Percentiles rank a stretch among this genome's conserved stretches.
Evolutionary conservation across 2,888 invertebrate species (phyloP).

Genomic region (Noctua janthe): DNA sequence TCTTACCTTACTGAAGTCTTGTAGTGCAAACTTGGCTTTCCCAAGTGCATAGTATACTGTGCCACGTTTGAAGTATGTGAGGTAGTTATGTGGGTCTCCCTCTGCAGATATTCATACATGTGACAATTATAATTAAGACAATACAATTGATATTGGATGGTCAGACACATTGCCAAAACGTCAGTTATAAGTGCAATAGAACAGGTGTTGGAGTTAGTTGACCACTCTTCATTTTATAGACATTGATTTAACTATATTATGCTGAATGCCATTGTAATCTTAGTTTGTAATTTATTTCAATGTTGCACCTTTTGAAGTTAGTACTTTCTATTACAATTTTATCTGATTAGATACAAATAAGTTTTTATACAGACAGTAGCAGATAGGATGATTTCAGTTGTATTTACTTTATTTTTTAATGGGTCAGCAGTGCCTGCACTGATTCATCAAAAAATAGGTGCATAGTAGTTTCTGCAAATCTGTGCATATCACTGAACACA

Average conservation of each 20-base stretch:
- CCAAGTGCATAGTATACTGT: slow-evolving; percentile 99
- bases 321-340: slow-evolving; percentile 6
- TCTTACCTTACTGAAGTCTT: slow-evolving; percentile 95
- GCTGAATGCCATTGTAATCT: neutral
- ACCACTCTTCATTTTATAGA: neutral
- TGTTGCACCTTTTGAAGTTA: neutral
- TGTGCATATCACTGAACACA: neutral
- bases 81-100: slow-evolving; percentile 98
- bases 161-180: slow-evolving; percentile 35
- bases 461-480: neutral
- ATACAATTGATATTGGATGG: neutral
- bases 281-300: neutral
- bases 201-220: slow-evolving; percentile 21
- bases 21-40: slow-evolving; percentile 98
- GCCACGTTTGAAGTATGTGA: slow-evolving; percentile 98
- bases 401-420: neutral
- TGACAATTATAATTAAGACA: neutral
- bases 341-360: slow-evolving; percentile 27
- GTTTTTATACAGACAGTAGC: neutral
- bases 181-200: slow-evolving; percentile 2
- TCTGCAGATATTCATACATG: slow-evolving; percentile 90
- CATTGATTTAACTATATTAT: neutral
- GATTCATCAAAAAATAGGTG: neutral
- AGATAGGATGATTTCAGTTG: neutral
- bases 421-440: neutral